Evolutionary conservation across 2,113 vertebrate species (phyloP).

Genomic region (Lanius collurio): DNA sequence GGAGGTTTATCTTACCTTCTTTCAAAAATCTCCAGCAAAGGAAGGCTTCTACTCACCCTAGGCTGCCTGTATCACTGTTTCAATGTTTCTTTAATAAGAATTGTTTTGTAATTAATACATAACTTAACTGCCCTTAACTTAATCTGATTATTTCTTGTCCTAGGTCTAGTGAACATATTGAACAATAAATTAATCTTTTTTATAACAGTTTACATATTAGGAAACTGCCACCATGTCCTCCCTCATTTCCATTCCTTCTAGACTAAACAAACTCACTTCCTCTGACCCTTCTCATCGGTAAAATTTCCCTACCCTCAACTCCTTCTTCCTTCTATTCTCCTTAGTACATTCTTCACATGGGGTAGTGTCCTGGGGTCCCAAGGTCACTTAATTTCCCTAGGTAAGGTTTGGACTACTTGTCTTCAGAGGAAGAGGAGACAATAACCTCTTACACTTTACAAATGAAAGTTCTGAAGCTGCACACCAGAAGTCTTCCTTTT

Average conservation of each 20-base stretch:
- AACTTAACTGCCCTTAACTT: background rate
- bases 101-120: background rate
- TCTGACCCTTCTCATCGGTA: background rate
- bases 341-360: background rate
- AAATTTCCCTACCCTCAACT: background rate
- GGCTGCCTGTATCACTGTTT: background rate
- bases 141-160: background rate
- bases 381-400: background rate
- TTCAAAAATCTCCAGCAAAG: background rate
- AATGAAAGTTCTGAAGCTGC: background rate
- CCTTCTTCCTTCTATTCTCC: conserved; percentile 17
- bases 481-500: background rate
- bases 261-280: conserved; percentile 30
- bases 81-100: background rate
- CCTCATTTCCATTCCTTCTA: background rate
- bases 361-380: background rate
- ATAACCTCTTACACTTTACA: background rate
- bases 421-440: background rate
- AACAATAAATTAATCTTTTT: background rate
- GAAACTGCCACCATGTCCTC: background rate
- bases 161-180: background rate
- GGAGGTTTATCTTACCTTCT: background rate
- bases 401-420: background rate
- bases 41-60: background rate
- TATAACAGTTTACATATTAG: background rate